A percentile compares a stretch with the other conserved stretches of the same genome.
phyloP scores from a whole-genome alignment of 2,888 invertebrate species.

The Chymomyza fuscimana region DNA sequence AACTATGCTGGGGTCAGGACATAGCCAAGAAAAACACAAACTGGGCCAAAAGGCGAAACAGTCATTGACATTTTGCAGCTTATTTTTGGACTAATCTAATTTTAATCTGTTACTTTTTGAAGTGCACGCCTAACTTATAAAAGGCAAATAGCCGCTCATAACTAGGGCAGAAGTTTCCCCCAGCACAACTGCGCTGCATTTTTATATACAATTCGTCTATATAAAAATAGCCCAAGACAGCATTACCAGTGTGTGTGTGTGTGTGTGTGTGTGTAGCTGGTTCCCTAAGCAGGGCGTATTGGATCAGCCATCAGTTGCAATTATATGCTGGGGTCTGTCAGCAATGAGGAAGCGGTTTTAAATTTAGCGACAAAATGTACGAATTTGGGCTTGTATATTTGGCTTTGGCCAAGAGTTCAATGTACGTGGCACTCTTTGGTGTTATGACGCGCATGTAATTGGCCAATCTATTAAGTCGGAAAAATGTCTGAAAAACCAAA shows the following conservation, averaged over 20 bases:
- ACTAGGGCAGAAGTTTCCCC: conserved; percentile 32
- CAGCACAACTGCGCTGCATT: conserved; percentile 7
- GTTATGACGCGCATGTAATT: conserved; percentile 50
- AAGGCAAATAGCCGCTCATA: conserved; percentile 21
- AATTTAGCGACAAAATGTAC: conserved; percentile 60
- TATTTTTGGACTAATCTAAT: conserved; percentile 26
- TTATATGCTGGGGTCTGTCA: conserved; percentile 24
- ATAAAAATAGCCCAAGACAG: conserved; percentile 37
- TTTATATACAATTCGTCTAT: conserved; percentile 31
- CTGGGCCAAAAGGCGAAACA: conserved; percentile 71
- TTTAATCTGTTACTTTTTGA: conserved; percentile 25
- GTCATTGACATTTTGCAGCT: conserved; percentile 60
- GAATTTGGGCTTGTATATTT: neutral
- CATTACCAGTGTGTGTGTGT: neutral
- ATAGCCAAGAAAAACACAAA: conserved; percentile 37
- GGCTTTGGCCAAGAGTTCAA: conserved; percentile 52
- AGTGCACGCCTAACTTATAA: conserved; percentile 22
- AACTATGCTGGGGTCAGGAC: conserved; percentile 71
- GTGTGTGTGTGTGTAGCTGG: too few relatives aligned
- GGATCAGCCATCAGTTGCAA: neutral
- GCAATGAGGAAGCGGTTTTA: conserved; percentile 62
- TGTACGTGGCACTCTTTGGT: conserved; percentile 41
- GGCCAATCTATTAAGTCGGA: conserved; percentile 51
- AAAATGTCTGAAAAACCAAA: conserved; percentile 29
- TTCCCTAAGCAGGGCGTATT: neutral